Evolutionary conservation across 2,888 invertebrate genomes (phyloP), one percentile per base, ranked within the genome.

Genomic region (Neria commutata): DNA sequence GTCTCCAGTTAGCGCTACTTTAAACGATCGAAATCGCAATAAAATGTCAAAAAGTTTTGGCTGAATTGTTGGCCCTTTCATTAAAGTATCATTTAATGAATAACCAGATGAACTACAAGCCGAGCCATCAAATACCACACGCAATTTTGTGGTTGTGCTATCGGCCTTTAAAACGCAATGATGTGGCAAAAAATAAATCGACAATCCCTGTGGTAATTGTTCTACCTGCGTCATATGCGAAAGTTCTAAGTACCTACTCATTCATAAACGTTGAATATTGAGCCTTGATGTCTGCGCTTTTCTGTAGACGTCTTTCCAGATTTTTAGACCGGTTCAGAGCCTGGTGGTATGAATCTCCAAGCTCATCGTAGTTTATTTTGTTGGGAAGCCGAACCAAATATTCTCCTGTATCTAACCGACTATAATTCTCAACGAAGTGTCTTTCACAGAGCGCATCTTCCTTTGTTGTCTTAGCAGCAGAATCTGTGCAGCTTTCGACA

Each of bases 281-380:
- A 3, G 2, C 37, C 37, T 56, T 63, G 3, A 62, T 19, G 2
- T 61, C 19, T 0, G 33, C 37, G 19, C 56, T 21, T 8, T 52
- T 54, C n/a, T 16, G 11, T 10, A 67, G 54, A 40, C 54, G 63
- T 21, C 48, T 54, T 14, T 61, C 62, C 4, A 65, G 21, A 34
- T 10, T 29, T 24, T 47, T 25, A 37, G 63, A 62, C 2, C 64
- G 49, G 2, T 40, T 54, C 2, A 34, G 29, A 1, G 63, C 60
- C 3, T 48, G 26, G 8, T 54, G 42, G 16, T 66, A 62, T 1
- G 63, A 63, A 14, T 61, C 54, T 8, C 60, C 61, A 19, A 62
- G 48, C 10, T 47, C 17, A 11, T 47, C 8, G 1, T 29, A 1
- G 16, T 21, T 29, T 11, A 42, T 2, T 23, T 58, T 58, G 0